Evolutionary conservation across 2,113 vertebrate genomes (phyloP), one percentile per base, ranked within the genome.

Genomic region (Apteryx mantelli): DNA sequence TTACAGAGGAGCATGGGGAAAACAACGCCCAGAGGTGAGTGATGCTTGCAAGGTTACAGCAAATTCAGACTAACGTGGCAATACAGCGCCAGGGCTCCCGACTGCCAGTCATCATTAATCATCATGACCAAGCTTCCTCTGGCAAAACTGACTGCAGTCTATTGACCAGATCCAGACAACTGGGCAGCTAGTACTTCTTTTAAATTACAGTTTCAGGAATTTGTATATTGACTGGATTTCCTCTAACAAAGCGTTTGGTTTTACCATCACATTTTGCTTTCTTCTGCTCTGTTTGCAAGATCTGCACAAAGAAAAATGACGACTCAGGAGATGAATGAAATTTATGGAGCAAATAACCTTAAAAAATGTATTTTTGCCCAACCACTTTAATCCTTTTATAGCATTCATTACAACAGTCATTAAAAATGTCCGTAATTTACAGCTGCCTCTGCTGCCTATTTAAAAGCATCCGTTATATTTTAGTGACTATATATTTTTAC

Each of bases 401-500:
- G 68, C 70, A 73, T 89, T 85, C 22, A 5, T 80, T 92, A 90
- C 30, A 97, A 88, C 88, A 82, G 50, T 64, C n/a, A 64, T 75
- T 75, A n/a, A 79, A 94, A 92, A 79, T 60, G 20, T 48, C 42
- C 50, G 24, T 50, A 42, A 74, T 58, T 83, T 95, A 32, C 90
- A 90, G 48, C 66, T 86, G 53, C 66, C 55, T 88, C 70, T 76
- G 48, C 42, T 75, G 18, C 36, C 55, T 71, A 25, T 79, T 88
- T 52, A 76, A 92, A 87, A 58, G 38, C 13, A 82, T 53, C 65
- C 63, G 12, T 75, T 82, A 60, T 20, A 53, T 87, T 92, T 87
- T 34, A 82, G 81, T 58, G 48, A 46, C 44, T 34, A 32, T 52
- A 38, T 48, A 30, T 9, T 53, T 80, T 40, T 58, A 28, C 61